Evolutionary conservation across 1,140 invertebrate genomes (phyloP).

Genomic region (Eciton burchellii): DNA sequence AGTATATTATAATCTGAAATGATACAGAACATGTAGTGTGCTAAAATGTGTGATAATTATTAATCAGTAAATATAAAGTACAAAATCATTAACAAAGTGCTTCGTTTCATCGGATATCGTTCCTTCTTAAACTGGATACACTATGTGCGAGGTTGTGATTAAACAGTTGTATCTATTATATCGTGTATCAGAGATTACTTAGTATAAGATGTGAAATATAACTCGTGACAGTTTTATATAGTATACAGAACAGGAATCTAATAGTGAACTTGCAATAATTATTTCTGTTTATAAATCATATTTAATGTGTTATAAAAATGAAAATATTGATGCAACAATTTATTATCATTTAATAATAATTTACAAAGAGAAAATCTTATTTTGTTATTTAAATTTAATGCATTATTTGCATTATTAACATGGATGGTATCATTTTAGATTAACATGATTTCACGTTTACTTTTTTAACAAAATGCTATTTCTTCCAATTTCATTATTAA

Average conservation of each 20-base stretch:
- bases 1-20: conserved; percentile 11
- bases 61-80: not conserved
- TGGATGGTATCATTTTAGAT: no score
- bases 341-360: not conserved
- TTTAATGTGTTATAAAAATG: not conserved
- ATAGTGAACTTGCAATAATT: not conserved
- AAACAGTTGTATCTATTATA: conserved; percentile 47
- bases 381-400: not conserved
- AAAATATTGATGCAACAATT: conserved; percentile 21
- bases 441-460: no score
- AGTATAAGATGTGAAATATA: conserved; percentile 32
- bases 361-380: not conserved
- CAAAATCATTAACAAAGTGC: conserved; percentile 14
- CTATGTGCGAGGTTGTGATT: conserved; percentile 44
- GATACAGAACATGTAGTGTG: not conserved
- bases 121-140: conserved; percentile 19
- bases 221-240: conserved; percentile 22
- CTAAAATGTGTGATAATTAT: not conserved
- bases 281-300: not conserved
- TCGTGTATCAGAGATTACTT: conserved; percentile 34
- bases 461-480: conserved; percentile 18
- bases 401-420: no score
- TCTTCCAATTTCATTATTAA: conserved; percentile 12
- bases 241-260: conserved; percentile 1
- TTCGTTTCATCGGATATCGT: not conserved